Evolutionary conservation across 1,140 invertebrate genomes (phyloP).

Genomic region (Zaprionus taronus): DNA sequence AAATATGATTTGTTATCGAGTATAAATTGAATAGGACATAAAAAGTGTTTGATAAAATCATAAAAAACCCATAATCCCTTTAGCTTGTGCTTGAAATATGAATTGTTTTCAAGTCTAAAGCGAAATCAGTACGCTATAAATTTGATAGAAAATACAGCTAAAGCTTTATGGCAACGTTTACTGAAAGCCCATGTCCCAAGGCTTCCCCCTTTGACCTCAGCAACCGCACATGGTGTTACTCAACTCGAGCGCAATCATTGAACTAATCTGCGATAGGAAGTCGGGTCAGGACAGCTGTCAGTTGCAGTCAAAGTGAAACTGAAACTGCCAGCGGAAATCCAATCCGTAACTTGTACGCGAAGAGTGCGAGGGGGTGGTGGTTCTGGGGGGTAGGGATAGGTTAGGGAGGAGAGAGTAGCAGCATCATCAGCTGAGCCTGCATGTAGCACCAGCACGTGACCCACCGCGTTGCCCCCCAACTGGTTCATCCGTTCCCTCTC

Average conservation of each 20-base stretch:
- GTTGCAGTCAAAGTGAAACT: constrained; percentile 41
- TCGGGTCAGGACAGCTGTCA: constrained; percentile 45
- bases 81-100: neutral
- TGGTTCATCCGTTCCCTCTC: no score
- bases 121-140: neutral
- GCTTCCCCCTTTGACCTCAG: neutral
- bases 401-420: neutral
- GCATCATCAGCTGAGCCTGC: constrained; percentile 38
- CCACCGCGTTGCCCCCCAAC: neutral
- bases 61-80: neutral
- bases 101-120: neutral
- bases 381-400: neutral
- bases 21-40: neutral
- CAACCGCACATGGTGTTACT: constrained; percentile 6
- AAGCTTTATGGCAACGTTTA: neutral
- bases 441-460: constrained; percentile 43
- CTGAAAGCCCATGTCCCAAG: neutral
- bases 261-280: neutral
- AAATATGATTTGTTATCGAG: neutral
- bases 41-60: no score
- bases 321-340: constrained; percentile 11
- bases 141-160: neutral
- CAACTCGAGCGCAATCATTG: constrained; percentile 11
- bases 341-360: constrained; percentile 48
- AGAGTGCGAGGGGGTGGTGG: neutral